Evolutionary conservation across 30 jellyfish, hydroid and myxozoan genomes (phyloP).

Genomic region (Mastigias papua): DNA sequence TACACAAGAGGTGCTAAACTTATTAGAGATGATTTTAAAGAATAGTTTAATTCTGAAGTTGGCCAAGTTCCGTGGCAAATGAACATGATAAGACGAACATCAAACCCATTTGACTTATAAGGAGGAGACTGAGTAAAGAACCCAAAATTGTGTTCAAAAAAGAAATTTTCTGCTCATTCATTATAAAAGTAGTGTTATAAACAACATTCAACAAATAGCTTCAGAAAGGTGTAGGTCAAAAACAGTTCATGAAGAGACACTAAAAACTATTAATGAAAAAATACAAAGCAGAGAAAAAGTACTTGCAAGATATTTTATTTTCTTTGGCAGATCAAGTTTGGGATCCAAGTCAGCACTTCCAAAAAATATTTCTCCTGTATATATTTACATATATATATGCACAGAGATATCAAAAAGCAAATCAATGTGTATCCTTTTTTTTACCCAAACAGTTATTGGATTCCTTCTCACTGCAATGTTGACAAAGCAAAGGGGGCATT

Average conservation of each 20-base stretch:
- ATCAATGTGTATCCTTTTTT: background rate
- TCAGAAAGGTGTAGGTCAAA: background rate
- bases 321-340: background rate
- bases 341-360: background rate
- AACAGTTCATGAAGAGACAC: background rate
- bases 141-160: background rate
- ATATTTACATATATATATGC: background rate
- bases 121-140: background rate
- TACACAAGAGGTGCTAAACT: background rate
- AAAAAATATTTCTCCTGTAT: background rate
- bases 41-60: background rate
- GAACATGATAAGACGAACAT: background rate
- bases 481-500: background rate
- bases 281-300: background rate
- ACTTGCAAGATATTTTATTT: background rate
- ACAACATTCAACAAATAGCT: background rate
- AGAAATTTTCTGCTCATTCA: background rate
- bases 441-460: background rate
- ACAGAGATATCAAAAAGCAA: background rate
- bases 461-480: background rate
- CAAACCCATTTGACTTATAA: background rate
- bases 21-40: background rate
- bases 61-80: background rate
- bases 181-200: background rate
- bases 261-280: background rate